Evolutionary conservation across 30 jellyfish, hydroid and myxozoan species (phyloP).

Genomic region (Cassiopea andromeda): DNA sequence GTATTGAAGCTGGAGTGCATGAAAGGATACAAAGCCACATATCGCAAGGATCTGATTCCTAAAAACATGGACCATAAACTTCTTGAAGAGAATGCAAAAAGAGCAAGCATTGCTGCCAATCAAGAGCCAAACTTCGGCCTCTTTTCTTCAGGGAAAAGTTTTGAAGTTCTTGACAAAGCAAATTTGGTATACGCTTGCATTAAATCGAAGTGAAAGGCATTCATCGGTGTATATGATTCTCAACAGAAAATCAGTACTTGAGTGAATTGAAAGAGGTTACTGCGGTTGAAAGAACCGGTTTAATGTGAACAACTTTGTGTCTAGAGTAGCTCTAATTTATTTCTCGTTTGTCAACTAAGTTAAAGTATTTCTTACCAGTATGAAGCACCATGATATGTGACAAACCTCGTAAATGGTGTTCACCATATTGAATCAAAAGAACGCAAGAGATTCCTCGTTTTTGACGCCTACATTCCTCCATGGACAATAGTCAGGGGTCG

Average conservation of each 20-base stretch:
- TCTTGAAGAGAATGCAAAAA: slow-evolving; percentile 36
- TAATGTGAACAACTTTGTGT: no score
- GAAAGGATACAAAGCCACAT: slow-evolving; percentile 72
- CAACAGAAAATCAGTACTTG: no score
- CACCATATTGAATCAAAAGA: no score
- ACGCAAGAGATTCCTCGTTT: no score
- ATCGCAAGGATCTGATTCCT: slow-evolving; percentile 72
- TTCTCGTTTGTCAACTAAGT: no score
- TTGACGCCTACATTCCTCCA: no score
- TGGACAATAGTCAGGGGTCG: not conserved
- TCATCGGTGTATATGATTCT: not conserved
- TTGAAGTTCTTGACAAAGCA: slow-evolving; percentile 61
- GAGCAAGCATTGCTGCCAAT: slow-evolving; percentile 53
- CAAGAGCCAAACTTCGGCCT: slow-evolving; percentile 78
- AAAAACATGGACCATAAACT: slow-evolving; percentile 38
- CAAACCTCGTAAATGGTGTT: no score
- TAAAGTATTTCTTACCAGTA: no score
- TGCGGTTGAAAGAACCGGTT: no score
- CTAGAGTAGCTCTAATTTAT: no score
- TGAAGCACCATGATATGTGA: no score
- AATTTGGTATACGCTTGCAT: slow-evolving; percentile 65
- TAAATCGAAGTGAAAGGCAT: slow-evolving; percentile 11
- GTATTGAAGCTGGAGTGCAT: slow-evolving; percentile 34
- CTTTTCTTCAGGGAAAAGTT: slow-evolving; percentile 53
- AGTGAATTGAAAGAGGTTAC: no score